Evolutionary conservation across 2,888 invertebrate genomes (phyloP).

Genomic region (Acrobasis suavella): DNA sequence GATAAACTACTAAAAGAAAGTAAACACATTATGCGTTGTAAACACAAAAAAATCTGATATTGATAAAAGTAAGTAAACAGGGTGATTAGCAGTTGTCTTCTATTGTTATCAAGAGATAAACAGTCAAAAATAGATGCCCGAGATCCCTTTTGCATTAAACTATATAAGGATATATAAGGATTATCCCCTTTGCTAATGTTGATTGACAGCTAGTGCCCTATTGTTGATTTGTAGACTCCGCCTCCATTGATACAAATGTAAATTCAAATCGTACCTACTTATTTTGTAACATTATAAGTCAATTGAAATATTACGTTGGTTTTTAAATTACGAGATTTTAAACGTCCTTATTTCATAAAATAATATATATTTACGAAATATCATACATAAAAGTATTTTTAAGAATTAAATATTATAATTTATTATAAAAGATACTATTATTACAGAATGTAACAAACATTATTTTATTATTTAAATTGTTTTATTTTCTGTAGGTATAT

Average conservation of each 20-base stretch:
- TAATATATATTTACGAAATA: too few relatives aligned
- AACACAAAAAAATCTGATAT: constrained; percentile 20
- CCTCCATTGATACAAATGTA: constrained; percentile 36
- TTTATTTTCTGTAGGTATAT: too few relatives aligned
- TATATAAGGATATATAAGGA: constrained; percentile 33
- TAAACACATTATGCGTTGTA: constrained; percentile 4
- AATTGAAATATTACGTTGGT: too few relatives aligned
- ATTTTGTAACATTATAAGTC: too few relatives aligned
- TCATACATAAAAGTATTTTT: too few relatives aligned
- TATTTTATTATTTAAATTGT: too few relatives aligned
- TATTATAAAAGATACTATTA: too few relatives aligned
- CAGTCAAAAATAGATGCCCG: constrained; percentile 9
- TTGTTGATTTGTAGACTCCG: constrained; percentile 45
- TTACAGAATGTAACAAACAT: too few relatives aligned
- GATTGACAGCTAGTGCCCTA: constrained; percentile 59
- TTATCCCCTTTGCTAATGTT: constrained; percentile 48
- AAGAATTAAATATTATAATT: too few relatives aligned
- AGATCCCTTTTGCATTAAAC: constrained; percentile 1
- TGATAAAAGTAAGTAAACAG: constrained; percentile 45
- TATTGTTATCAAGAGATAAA: constrained; percentile 33
- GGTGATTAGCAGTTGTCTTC: constrained; percentile 45
- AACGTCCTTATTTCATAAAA: too few relatives aligned
- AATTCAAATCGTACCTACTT: neutral
- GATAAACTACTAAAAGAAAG: neutral
- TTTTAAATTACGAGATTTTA: too few relatives aligned